Conservation (phyloP, 2,113 vertebrate species). For the Plecturocebus donacophilus region DNA sequence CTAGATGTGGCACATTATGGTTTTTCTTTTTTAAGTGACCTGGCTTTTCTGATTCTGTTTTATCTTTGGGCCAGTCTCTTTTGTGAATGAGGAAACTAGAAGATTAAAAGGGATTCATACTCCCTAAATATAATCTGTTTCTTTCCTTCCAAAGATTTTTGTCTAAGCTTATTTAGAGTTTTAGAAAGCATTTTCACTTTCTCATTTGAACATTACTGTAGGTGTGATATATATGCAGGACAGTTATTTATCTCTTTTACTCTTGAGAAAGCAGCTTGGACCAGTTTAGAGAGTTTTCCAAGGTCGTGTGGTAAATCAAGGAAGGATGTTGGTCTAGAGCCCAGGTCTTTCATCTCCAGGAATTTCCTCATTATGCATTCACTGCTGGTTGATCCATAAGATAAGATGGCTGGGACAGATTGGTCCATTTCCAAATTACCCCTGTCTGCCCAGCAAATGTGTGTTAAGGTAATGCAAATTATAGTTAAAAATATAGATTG, state of each 20-base stretch:
- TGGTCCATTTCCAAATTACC: neutral
- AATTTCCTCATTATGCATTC: neutral
- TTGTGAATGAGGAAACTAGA: slow-evolving; percentile 20
- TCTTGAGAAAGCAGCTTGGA: neutral
- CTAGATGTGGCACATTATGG: neutral
- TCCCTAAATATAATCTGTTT: slow-evolving; percentile 28
- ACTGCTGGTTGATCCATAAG: neutral
- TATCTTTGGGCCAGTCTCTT: neutral
- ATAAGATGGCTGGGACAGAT: neutral
- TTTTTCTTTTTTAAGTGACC: neutral
- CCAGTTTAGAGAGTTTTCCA: neutral
- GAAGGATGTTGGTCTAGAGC: neutral
- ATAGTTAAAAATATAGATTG: neutral
- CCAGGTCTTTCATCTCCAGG: neutral
- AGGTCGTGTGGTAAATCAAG: neutral
- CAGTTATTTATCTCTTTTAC: neutral
- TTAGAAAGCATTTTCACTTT: slow-evolving; percentile 27
- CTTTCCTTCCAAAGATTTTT: slow-evolving; percentile 18
- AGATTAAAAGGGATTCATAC: slow-evolving; percentile 2
- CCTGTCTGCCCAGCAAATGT: neutral
- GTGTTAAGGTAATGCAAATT: neutral
- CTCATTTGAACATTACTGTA: neutral
- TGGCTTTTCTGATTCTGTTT: slow-evolving; percentile 26
- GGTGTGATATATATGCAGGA: neutral
- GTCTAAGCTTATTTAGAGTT: neutral